A percentile compares a stretch with the other conserved stretches of the same genome.
These are phyloP conservation scores for Alces alces DNA, from an alignment of 2,113 vertebrate genomes.

Conservation along the genomic window DNA sequence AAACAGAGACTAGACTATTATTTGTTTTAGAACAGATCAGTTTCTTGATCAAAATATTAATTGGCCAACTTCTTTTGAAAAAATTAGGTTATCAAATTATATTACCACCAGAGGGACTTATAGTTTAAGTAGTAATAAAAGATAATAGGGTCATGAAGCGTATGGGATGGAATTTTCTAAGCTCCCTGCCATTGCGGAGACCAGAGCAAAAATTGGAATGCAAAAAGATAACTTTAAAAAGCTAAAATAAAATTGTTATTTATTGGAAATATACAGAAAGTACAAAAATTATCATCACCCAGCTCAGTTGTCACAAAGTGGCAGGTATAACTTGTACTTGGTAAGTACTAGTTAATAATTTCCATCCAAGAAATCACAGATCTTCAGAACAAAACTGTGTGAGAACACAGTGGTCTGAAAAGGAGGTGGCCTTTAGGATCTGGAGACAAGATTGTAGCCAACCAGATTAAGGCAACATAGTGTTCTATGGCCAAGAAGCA, in stretches of 20 bases:
- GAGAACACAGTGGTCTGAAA: background rate
- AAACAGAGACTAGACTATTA: background rate
- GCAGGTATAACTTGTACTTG: background rate
- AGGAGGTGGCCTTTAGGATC: background rate
- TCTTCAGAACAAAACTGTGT: background rate
- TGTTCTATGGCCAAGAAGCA: background rate
- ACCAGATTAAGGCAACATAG: background rate
- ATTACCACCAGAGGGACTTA: background rate
- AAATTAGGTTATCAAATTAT: background rate
- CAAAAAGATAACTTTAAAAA: background rate
- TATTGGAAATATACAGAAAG: background rate
- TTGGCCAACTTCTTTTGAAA: background rate
- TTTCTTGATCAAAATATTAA: background rate
- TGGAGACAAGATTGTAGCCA: background rate
- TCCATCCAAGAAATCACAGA: background rate
- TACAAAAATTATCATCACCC: background rate
- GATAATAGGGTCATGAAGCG: background rate
- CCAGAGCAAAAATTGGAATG: background rate
- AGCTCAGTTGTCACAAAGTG: background rate
- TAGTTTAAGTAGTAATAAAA: background rate
- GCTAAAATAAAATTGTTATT: background rate
- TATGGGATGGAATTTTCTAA: background rate
- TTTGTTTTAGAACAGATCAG: background rate
- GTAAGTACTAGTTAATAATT: background rate
- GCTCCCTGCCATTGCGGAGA: background rate